Evolutionary conservation across 2,888 invertebrate genomes (phyloP), one percentile per base, ranked within the genome.

Genomic region (Tinea trinotella): DNA sequence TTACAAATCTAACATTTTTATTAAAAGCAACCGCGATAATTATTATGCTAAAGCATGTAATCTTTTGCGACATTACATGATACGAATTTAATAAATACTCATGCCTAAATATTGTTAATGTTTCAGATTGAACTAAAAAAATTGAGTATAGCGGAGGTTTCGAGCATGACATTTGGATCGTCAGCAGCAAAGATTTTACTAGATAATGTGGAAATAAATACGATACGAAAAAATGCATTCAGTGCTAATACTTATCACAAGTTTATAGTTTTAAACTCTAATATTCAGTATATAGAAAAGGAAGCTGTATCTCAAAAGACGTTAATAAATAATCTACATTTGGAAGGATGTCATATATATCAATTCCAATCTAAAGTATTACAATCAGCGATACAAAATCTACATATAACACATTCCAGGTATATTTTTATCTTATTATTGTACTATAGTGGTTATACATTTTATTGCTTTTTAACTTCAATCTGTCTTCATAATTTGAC

Each of bases 51-150:
- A n/a, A n/a, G n/a, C n/a, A n/a, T n/a, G n/a, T n/a, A n/a, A n/a
- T n/a, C n/a, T n/a, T n/a, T n/a, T n/a, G n/a, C n/a, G n/a, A n/a
- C n/a, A n/a, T n/a, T n/a, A n/a, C n/a, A n/a, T n/a, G n/a, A n/a
- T n/a, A n/a, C n/a, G n/a, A n/a, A n/a, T n/a, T n/a, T n/a, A n/a
- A n/a, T n/a, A n/a, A n/a, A n/a, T n/a, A n/a, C n/a, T n/a, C n/a
- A n/a, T n/a, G n/a, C n/a, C n/a, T n/a, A n/a, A n/a, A n/a, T n/a
- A n/a, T n/a, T n/a, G n/a, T n/a, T n/a, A n/a, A n/a, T 13, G 13
- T 74, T 87, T 52, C 86, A 93, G 92, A 89, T 93, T 65, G 81
- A 87, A 62, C 82, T 93, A 74, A 88, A 87, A 65, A 89, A 89
- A 60, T 86, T 90, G 7, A 80, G 76, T 50, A 78, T 90, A 52